These are phyloP conservation scores for Muschampia plurimacula DNA, from an alignment of 2,888 invertebrate genomes.

Conservation along the genomic window DNA sequence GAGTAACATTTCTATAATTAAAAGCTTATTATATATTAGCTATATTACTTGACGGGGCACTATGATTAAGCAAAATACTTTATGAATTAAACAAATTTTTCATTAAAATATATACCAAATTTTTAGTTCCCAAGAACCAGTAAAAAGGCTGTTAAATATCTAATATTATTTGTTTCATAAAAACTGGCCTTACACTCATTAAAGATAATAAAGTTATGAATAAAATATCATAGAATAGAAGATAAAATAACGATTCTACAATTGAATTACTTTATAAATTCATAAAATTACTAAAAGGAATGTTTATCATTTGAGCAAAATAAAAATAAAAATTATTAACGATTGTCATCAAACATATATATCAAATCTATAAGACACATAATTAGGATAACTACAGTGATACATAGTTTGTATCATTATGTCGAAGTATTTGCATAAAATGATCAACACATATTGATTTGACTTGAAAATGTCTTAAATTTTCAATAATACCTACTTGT, in stretches of 20 bases:
- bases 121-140: too few relatives aligned
- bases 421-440: not conserved
- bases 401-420: not conserved
- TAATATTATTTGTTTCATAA: not conserved
- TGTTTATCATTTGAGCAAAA: not conserved
- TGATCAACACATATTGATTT: not conserved
- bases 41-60: not conserved
- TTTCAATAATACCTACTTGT: not conserved
- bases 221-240: too few relatives aligned
- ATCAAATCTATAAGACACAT: not conserved
- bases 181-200: conserved; percentile 5
- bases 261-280: not conserved
- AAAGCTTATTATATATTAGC: too few relatives aligned
- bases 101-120: too few relatives aligned
- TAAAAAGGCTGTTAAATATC: not conserved
- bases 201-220: not conserved
- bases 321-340: not conserved
- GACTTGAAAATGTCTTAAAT: not conserved
- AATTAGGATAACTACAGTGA: not conserved
- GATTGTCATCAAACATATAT: not conserved
- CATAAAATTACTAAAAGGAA: not conserved
- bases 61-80: not conserved
- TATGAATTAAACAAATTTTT: not conserved
- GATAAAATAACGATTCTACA: not conserved
- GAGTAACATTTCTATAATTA: not conserved